These are phyloP conservation scores for Dinoponera quadriceps DNA, from an alignment of 1,140 invertebrate genomes.

Conservation along the genomic window DNA sequence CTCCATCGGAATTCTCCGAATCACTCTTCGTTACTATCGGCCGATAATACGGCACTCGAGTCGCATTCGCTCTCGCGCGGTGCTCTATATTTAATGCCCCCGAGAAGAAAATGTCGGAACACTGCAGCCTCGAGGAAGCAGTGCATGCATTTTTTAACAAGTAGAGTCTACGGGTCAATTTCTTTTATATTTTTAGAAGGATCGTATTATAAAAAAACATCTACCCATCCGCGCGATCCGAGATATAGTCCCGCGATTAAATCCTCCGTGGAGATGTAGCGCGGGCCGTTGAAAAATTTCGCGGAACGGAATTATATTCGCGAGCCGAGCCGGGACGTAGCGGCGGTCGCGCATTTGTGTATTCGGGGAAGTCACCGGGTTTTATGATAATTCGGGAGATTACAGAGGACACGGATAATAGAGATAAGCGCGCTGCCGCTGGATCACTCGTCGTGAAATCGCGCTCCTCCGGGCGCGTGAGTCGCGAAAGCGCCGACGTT, in stretches of 20 bases:
- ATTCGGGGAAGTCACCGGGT: neutral
- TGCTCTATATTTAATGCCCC: too few species aligned
- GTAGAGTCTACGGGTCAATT: neutral
- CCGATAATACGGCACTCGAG: neutral
- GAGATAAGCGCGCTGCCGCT: neutral
- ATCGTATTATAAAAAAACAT: neutral
- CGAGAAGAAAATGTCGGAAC: too few species aligned
- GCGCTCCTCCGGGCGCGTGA: neutral
- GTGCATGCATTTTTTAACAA: too few species aligned
- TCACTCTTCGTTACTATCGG: constrained; percentile 36
- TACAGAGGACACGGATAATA: neutral
- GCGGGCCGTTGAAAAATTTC: neutral
- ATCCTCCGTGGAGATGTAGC: neutral
- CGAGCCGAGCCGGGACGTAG: too few species aligned
- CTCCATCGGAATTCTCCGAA: constrained; percentile 44
- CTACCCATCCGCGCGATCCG: neutral
- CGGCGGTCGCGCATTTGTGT: neutral
- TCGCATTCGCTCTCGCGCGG: too few species aligned
- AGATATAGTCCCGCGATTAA: neutral
- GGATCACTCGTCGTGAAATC: constrained; percentile 8
- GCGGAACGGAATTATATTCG: too few species aligned
- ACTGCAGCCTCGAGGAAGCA: too few species aligned
- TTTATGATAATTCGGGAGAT: constrained; percentile 2
- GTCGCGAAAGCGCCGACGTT: constrained; percentile 27
- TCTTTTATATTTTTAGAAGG: neutral